phyloP scores from a whole-genome alignment of 2,888 invertebrate species.

The Poecilus cupreus region DNA sequence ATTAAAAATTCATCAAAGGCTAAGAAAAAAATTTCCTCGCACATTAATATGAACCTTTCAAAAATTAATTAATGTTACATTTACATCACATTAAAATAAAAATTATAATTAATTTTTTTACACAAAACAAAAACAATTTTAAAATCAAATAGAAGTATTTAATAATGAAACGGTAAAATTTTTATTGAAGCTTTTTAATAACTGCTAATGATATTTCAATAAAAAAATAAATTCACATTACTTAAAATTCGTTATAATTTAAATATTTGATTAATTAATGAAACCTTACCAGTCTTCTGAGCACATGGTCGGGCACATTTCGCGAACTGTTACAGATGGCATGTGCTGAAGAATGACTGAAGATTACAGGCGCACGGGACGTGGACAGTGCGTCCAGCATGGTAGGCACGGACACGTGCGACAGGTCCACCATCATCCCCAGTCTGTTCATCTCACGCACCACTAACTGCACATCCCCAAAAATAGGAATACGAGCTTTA shows the following conservation, averaged over 20 bases:
- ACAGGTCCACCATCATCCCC: constrained; percentile 78
- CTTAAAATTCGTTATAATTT: too few relatives aligned
- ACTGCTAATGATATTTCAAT: too few relatives aligned
- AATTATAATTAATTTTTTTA: background rate
- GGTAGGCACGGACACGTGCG: constrained; percentile 76
- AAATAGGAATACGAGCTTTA: background rate
- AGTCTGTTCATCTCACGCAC: constrained; percentile 78
- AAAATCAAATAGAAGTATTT: too few relatives aligned
- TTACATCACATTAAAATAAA: background rate
- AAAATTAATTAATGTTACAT: background rate
- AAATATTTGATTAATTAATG: too few relatives aligned
- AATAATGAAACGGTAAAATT: too few relatives aligned
- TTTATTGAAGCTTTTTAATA: too few relatives aligned
- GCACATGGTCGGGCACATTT: constrained; percentile 77
- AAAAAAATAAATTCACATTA: too few relatives aligned
- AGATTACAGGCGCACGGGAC: constrained; percentile 76
- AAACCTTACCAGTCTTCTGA: constrained; percentile 72
- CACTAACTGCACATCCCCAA: constrained; percentile 70
- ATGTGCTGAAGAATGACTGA: constrained; percentile 77
- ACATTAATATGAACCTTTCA: background rate
- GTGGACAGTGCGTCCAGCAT: constrained; percentile 75
- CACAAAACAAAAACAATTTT: background rate
- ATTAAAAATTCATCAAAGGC: constrained; percentile 7
- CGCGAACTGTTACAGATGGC: constrained; percentile 76
- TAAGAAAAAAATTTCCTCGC: background rate